Evolutionary conservation across 2,113 vertebrate genomes (phyloP), one percentile per base, ranked within the genome.

Genomic region (Oreochromis aureus): DNA sequence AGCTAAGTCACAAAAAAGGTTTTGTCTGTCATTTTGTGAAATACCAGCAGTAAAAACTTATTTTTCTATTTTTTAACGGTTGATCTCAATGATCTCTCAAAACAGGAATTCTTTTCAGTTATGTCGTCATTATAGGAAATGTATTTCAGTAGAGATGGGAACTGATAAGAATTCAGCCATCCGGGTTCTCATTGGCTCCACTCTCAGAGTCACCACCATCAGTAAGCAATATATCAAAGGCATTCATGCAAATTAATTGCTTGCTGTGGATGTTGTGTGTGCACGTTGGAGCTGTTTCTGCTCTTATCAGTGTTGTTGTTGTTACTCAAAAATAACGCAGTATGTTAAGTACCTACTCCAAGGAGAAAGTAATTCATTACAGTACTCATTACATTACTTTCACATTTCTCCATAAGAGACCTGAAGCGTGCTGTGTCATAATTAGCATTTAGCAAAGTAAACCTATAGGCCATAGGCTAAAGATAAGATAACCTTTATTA

Each of bases 201-300:
- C 27, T 18, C 2, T 32, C 15, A 32, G 15, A 32, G 58, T 59
- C 58, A 2, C 27, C 15, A 1, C 32, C 58, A 2, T 59, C 27
- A 59, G 27, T 59, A 2, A 59, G 27, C 58, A 59, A 15, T 59
- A 32, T 59, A 59, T 59, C 58, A 59, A 32, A 32, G 27, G 8
- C 58, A 59, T 32, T 59, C 27, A 32, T 59, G 58, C 58, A 59
- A 59, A 59, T 59, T 59, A 32, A 59, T 18, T 32, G 27, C 5
- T 59, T 32, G 15, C 58, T 59, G 27, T 59, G 58, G 58, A 59
- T 32, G 58, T 59, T 59, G 58, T 10, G 15, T 59, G 58, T 59
- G 58, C 56, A 59, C 24, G 30, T 16, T 59, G 56, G 56, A 59
- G 24, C 7, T 59, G 27, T 59, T 59, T 59, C 27, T 32, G 58